Evolutionary conservation across 1,140 invertebrate genomes (phyloP).

Genomic region (Brachionus rubens): DNA sequence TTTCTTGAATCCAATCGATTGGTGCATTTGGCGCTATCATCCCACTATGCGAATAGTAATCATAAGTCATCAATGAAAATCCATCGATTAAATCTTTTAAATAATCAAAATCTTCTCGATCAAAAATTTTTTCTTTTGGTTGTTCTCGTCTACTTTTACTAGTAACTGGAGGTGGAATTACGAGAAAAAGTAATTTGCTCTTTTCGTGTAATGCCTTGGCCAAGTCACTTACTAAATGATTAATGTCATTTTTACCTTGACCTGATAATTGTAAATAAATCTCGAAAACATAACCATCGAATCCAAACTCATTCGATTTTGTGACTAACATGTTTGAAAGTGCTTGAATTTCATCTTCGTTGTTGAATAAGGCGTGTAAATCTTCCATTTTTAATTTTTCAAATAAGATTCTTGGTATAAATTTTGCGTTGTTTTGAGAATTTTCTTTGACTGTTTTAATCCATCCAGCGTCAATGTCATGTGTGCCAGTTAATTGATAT

Average conservation of each 20-base stretch:
- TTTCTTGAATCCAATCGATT: slow-evolving; percentile 74
- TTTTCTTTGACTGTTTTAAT: slow-evolving; percentile 50
- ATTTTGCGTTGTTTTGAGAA: slow-evolving; percentile 49
- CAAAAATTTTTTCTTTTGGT: slow-evolving; percentile 64
- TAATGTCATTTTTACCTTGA: slow-evolving; percentile 62
- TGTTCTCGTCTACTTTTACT: slow-evolving; percentile 60
- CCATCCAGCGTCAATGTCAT: slow-evolving; percentile 74
- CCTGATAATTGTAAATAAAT: slow-evolving; percentile 77
- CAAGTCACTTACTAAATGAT: slow-evolving; percentile 38
- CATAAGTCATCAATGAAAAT: slow-evolving; percentile 92
- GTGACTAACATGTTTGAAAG: slow-evolving; percentile 48
- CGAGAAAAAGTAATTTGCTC: slow-evolving; percentile 67
- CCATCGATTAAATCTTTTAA: slow-evolving; percentile 73
- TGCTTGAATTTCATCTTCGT: slow-evolving; percentile 53
- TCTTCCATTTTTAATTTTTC: slow-evolving; percentile 60
- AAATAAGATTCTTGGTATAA: slow-evolving; percentile 62
- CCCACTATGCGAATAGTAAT: slow-evolving; percentile 70
- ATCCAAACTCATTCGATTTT: slow-evolving; percentile 54
- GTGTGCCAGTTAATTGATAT: slow-evolving; percentile 62
- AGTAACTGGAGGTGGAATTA: slow-evolving; percentile 73
- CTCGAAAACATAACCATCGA: slow-evolving; percentile 82
- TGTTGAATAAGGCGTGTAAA: slow-evolving; percentile 45
- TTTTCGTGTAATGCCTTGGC: slow-evolving; percentile 7
- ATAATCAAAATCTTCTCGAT: slow-evolving; percentile 71
- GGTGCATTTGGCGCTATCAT: slow-evolving; percentile 73